Base-by-base conservation (phyloP, 2,888 invertebrate genomes). In the Anodontia alba region DNA sequence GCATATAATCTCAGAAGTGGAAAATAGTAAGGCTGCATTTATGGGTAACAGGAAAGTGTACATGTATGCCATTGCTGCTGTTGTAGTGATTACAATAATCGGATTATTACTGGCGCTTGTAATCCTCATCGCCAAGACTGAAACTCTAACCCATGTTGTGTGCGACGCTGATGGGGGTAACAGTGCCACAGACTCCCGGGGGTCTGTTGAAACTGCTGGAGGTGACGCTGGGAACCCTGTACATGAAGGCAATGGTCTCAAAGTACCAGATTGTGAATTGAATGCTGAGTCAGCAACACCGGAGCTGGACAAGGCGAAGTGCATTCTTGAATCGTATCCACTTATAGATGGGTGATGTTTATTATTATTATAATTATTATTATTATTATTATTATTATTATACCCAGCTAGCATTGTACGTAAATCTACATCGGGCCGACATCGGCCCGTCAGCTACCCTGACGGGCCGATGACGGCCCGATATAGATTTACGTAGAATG, bases 321-420 rank as follows among this genome's bases (percentile, higher is more conserved):
- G 76, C 46, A 26, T 80, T 17, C 42, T 80, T 20, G 73, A 76
- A 38, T 73, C 76, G 15, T 80, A 72, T 46, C 80, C 80, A 7
- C 51, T 80, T 15, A 76, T 80, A 43, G 80, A 80, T 51, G 80
- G 80, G 80, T 80, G 68, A 68, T 23, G 38, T 5, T 38, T 8
- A 38, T 38, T n/a, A n/a, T n/a, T n/a, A n/a, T n/a, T n/a, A n/a
- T n/a, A 29, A 8, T 23, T 0, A n/a, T 36, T 2, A 29, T 26
- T 29, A 51, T 72, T 17, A 31, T 46, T 68, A 31, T 42, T 51
- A 51, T 51, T 51, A 51, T 51, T n/a, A n/a, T n/a, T n/a, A n/a
- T n/a, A n/a, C n/a, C n/a, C n/a, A n/a, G n/a, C n/a, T n/a, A n/a
- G n/a, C n/a, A n/a, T n/a, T n/a, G n/a, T n/a, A n/a, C n/a, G n/a